phyloP scores from a whole-genome alignment of 2,888 invertebrate species.

The Pyrocoelia pectoralis region DNA sequence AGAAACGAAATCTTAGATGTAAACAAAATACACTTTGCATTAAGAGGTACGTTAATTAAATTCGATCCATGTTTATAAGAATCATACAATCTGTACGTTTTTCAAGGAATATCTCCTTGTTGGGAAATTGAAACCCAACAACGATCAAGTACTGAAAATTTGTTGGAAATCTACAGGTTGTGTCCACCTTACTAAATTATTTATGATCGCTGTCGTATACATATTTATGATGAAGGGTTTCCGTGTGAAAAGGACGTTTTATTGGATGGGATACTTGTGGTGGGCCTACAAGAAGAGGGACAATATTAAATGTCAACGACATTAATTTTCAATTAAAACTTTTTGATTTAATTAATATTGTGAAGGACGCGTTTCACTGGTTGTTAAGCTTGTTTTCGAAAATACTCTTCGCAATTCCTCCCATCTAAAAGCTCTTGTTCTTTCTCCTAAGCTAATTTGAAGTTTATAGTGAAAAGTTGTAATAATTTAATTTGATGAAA shows the following conservation, averaged over 20 bases:
- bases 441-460: too few relatives aligned
- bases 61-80: too few relatives aligned
- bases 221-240: not conserved
- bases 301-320: not conserved
- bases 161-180: not conserved
- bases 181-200: not conserved
- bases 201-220: not conserved
- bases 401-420: too few relatives aligned
- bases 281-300: not conserved
- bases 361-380: too few relatives aligned
- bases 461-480: too few relatives aligned
- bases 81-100: not conserved
- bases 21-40: not conserved
- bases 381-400: not conserved
- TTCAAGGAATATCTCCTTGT: too few relatives aligned
- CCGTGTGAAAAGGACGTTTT: not conserved
- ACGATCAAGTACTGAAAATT: not conserved
- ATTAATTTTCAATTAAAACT: conserved; percentile 1
- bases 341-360: not conserved
- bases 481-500: too few relatives aligned
- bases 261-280: not conserved
- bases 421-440: too few relatives aligned
- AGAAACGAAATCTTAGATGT: conserved; percentile 15
- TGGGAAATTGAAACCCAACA: not conserved
- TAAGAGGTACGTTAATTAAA: not conserved